phyloP scores from a whole-genome alignment of 2,797 vertebrate species.

The Loriculus beryllinus region DNA sequence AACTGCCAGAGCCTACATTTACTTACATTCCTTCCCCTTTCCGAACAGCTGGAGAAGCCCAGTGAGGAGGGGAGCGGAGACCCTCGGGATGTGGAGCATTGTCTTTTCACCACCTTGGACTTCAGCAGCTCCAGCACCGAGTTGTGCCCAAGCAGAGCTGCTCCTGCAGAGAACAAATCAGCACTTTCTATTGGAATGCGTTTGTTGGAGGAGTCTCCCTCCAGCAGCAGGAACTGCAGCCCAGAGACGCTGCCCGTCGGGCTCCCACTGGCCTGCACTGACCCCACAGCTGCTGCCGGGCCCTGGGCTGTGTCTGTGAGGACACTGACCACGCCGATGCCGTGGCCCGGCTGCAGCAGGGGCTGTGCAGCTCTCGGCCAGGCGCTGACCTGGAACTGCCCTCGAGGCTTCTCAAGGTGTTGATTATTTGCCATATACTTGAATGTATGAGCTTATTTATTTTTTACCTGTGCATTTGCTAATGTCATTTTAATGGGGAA shows the following conservation, averaged over 20 bases:
- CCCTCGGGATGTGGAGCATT: background rate
- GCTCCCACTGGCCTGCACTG: constrained; percentile 20
- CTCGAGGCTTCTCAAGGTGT: constrained; percentile 48
- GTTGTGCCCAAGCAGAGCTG: background rate
- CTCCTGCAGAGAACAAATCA: background rate
- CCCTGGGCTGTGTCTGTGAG: background rate
- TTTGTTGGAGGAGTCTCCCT: background rate
- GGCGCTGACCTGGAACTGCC: constrained; percentile 63
- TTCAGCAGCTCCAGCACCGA: background rate
- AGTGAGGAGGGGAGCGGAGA: background rate
- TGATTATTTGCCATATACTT: constrained; percentile 65
- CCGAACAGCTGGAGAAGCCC: background rate
- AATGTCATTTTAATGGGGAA: constrained; percentile 48
- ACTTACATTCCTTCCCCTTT: background rate
- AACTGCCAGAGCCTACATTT: background rate
- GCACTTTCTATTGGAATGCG: background rate
- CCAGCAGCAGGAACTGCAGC: constrained; percentile 12
- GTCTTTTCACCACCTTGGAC: background rate
- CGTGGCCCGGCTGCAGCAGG: background rate
- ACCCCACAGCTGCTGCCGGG: background rate
- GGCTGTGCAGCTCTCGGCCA: background rate
- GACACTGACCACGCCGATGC: background rate
- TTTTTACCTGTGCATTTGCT: constrained; percentile 70
- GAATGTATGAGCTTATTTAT: constrained; percentile 75
- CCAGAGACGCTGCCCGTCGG: constrained; percentile 23